A percentile compares a stretch with the other conserved stretches of the same genome.
phyloP scores from a whole-genome alignment of 2,797 vertebrate species.

The Xerus rutilus region DNA sequence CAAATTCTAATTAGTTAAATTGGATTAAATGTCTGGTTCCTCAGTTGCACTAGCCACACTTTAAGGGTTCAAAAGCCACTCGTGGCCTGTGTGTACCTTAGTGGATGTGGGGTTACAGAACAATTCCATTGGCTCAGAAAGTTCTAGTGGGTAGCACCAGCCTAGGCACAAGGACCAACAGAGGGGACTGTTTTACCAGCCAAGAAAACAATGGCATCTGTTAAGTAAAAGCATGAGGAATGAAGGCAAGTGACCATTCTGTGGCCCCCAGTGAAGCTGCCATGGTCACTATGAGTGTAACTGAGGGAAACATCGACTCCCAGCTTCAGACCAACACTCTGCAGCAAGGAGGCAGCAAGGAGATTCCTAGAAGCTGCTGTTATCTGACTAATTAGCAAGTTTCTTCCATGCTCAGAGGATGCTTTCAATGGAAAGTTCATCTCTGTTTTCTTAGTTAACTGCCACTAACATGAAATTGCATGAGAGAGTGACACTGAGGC shows the following conservation, averaged over 20 bases:
- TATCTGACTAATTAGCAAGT: background rate
- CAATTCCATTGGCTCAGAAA: background rate
- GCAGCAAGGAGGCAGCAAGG: no score
- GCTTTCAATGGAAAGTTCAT: background rate
- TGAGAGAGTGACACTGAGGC: background rate
- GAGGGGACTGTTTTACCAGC: background rate
- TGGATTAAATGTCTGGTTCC: background rate
- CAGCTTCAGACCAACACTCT: background rate
- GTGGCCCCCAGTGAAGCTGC: background rate
- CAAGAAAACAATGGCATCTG: background rate
- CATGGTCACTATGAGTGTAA: background rate
- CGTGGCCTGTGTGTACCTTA: no score
- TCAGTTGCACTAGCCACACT: background rate
- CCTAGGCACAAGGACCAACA: background rate
- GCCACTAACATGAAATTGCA: background rate
- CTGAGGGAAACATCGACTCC: background rate
- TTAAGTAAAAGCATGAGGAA: background rate
- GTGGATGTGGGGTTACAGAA: background rate
- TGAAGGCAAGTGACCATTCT: background rate
- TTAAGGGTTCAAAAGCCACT: background rate
- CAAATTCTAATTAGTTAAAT: background rate
- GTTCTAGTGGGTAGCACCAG: background rate
- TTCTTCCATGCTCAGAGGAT: background rate
- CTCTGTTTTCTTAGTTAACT: background rate
- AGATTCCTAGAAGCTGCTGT: background rate